Evolutionary conservation across 2,888 invertebrate species (phyloP).

Genomic region (Mythimna impura): DNA sequence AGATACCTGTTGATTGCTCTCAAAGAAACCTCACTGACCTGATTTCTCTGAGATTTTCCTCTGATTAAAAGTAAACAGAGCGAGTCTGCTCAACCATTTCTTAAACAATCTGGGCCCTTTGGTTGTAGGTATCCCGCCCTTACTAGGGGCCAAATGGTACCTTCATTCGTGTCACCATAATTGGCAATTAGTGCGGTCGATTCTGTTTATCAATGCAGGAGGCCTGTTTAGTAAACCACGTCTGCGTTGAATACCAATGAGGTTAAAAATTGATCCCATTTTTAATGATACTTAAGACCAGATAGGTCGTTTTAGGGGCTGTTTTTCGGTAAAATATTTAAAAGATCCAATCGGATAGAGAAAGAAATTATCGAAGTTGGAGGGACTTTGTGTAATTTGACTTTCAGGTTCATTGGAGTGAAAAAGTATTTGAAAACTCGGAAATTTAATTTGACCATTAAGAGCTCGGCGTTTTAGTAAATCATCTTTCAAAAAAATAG

Average conservation of each 20-base stretch:
- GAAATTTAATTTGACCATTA: constrained; percentile 12
- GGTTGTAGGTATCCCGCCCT: constrained; percentile 32
- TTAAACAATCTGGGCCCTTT: constrained; percentile 44
- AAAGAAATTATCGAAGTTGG: constrained; percentile 7
- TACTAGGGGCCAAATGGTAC: constrained; percentile 61
- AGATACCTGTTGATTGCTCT: constrained; percentile 15
- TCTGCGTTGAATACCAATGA: constrained; percentile 56
- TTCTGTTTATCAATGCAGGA: constrained; percentile 63
- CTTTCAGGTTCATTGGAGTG: constrained; percentile 4
- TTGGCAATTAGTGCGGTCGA: constrained; percentile 75
- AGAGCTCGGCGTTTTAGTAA: not conserved
- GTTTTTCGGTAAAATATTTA: constrained; percentile 17
- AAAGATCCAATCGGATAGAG: not conserved
- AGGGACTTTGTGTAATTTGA: constrained; percentile 31
- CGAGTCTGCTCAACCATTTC: constrained; percentile 43
- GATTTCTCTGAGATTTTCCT: constrained; percentile 28
- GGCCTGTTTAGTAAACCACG: constrained; percentile 47
- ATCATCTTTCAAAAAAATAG: not conserved
- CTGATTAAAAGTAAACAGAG: constrained; percentile 52
- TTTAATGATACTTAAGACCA: constrained; percentile 43
- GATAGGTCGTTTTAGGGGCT: constrained; percentile 22
- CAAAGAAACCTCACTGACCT: constrained; percentile 18
- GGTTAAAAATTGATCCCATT: constrained; percentile 38
- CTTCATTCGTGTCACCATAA: constrained; percentile 72
- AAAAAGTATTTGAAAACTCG: constrained; percentile 7